Evolutionary conservation across 2,113 vertebrate genomes (phyloP).

Genomic region (Symphodus melops): DNA sequence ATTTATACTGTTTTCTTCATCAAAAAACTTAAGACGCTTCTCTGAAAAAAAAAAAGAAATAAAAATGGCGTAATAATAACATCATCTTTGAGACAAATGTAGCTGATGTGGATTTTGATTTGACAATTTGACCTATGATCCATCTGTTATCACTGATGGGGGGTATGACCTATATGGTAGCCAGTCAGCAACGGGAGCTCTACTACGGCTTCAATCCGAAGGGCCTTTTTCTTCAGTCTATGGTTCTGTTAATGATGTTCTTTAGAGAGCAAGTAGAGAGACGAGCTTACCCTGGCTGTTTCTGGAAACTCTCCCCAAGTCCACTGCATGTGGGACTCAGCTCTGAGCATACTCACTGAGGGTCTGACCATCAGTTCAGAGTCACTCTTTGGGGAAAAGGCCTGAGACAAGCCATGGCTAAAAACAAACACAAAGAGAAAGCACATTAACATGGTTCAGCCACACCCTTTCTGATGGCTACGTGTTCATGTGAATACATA

Average conservation of each 20-base stretch:
- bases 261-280: not conserved
- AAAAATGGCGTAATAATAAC: no score
- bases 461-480: not conserved
- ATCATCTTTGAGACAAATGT: no score
- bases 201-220: no score
- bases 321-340: slow-evolving; percentile 97
- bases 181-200: no score
- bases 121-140: no score
- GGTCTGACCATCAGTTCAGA: slow-evolving; percentile 93
- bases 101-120: no score
- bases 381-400: slow-evolving; percentile 95
- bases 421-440: slow-evolving; percentile 17
- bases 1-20: no score
- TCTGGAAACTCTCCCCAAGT: slow-evolving; percentile 98
- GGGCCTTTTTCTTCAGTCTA: no score
- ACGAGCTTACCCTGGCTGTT: slow-evolving; percentile 90
- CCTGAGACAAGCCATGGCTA: slow-evolving; percentile 85
- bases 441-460: not conserved
- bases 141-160: no score
- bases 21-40: no score
- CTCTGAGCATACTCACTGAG: slow-evolving; percentile 89
- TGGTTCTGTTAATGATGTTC: not conserved
- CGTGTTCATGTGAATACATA: slow-evolving; percentile 55
- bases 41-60: no score
- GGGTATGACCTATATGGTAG: no score